Evolutionary conservation across 1,140 invertebrate species (phyloP).

Genomic region (Odontomachus brunneus): DNA sequence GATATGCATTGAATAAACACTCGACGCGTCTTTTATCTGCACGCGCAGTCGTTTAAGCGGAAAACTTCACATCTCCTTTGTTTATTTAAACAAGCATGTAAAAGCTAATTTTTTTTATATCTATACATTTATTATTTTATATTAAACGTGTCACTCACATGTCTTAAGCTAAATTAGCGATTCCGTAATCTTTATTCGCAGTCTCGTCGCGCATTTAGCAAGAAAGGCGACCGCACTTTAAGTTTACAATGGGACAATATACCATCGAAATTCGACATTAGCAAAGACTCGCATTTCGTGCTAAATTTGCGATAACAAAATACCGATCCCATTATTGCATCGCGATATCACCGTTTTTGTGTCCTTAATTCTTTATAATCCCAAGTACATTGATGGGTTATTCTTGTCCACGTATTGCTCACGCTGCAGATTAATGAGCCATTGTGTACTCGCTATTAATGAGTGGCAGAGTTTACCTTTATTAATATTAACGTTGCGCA

Average conservation of each 20-base stretch:
- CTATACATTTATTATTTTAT: constrained; percentile 29
- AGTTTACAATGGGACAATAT: not conserved
- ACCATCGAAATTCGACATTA: not conserved
- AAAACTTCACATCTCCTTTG: constrained; percentile 15
- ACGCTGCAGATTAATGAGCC: not conserved
- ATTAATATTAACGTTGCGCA: constrained; percentile 17
- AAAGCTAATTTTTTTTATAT: constrained; percentile 20
- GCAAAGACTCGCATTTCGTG: constrained; percentile 2
- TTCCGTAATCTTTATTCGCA: not conserved
- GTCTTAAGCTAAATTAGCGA: constrained; percentile 7
- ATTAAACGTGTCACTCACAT: not conserved
- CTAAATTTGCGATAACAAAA: constrained; percentile 5
- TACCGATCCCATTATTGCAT: not conserved
- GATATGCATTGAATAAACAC: constrained; percentile 17
- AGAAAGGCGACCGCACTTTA: not conserved
- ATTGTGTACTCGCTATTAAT: constrained; percentile 4
- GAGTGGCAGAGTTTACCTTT: not conserved
- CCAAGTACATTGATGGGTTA: not conserved
- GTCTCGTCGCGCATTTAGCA: not conserved
- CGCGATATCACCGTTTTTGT: not conserved
- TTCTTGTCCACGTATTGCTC: not conserved
- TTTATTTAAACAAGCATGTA: constrained; percentile 13
- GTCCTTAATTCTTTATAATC: not conserved
- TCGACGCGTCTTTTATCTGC: constrained; percentile 5
- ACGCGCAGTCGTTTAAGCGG: not conserved